Evolutionary conservation across 2,888 invertebrate species (phyloP).

Genomic region (Myopa testacea): DNA sequence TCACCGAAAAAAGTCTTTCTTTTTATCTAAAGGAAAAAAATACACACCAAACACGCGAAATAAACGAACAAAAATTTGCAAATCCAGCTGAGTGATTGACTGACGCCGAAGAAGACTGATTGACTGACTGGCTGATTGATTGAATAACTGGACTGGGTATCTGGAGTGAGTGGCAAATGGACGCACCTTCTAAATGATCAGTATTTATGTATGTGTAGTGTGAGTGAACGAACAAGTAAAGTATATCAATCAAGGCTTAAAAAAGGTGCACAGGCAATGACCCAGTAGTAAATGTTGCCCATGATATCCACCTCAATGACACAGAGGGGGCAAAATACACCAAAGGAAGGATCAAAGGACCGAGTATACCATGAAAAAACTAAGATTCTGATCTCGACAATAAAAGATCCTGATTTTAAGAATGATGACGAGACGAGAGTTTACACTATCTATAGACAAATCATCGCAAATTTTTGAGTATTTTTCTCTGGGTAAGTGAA

Average conservation of each 20-base stretch:
- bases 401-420: no score
- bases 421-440: no score
- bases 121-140: neutral
- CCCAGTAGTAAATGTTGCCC: neutral
- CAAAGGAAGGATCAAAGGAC: no score
- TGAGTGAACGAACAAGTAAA: neutral
- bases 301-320: no score
- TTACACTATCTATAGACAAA: no score
- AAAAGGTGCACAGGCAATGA: neutral
- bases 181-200: neutral
- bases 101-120: neutral
- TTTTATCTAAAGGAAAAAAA: no score
- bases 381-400: no score
- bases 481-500: conserved; percentile 1
- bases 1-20: no score
- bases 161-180: neutral
- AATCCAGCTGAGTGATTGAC: neutral
- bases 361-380: neutral
- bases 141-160: neutral
- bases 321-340: no score
- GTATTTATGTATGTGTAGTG: neutral
- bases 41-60: no score
- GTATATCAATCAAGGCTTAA: conserved; percentile 8
- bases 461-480: neutral
- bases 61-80: no score